Conservation (phyloP, 2,888 invertebrate species). For the Spisula subtruncata region DNA sequence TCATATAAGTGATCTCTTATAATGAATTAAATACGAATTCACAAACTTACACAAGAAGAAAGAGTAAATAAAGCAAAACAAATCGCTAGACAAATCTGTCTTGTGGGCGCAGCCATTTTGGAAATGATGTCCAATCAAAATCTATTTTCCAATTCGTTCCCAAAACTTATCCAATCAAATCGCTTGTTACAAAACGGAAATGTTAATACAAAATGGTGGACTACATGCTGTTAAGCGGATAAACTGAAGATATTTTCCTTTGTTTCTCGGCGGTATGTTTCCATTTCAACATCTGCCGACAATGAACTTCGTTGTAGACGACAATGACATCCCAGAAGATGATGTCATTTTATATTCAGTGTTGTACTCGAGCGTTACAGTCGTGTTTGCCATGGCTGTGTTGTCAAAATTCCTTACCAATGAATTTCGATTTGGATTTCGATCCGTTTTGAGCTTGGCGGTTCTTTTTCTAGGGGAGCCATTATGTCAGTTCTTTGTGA, state of each 20-base stretch:
- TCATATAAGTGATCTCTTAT: too few relatives aligned
- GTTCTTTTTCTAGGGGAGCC: conserved; percentile 87
- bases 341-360: conserved; percentile 86
- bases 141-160: conserved; percentile 12
- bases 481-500: conserved; percentile 85
- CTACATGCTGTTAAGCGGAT: conserved; percentile 65
- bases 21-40: background rate
- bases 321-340: conserved; percentile 75
- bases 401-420: conserved; percentile 86
- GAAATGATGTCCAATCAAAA: conserved; percentile 46
- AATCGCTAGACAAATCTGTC: background rate
- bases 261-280: conserved; percentile 55
- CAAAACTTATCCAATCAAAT: conserved; percentile 63
- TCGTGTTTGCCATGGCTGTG: conserved; percentile 87
- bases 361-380: conserved; percentile 85
- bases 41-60: background rate
- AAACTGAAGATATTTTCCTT: conserved; percentile 15
- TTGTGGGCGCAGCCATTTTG: conserved; percentile 80
- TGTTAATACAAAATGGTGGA: conserved; percentile 70
- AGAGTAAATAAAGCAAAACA: background rate
- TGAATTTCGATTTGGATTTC: conserved; percentile 86
- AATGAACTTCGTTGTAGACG: conserved; percentile 74
- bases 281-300: conserved; percentile 63
- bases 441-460: conserved; percentile 84
- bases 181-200: conserved; percentile 29